Conservation (phyloP, 2,113 vertebrate genomes). For the Pionites leucogaster region DNA sequence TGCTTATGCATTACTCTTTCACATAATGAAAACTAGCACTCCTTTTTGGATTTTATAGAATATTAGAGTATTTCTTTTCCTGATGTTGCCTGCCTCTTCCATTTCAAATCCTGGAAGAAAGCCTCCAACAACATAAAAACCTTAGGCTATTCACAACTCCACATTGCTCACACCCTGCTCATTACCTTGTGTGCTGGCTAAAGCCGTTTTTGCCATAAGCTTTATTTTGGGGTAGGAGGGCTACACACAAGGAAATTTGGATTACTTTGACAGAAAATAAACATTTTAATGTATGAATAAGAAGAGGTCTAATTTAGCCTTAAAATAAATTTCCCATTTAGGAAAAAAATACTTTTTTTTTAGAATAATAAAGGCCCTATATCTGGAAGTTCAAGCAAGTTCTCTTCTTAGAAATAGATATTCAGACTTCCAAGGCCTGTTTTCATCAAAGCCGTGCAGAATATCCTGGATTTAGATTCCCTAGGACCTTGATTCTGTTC, state of each 20-base stretch:
- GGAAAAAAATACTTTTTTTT: neutral
- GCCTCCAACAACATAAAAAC: neutral
- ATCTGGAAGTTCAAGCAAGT: neutral
- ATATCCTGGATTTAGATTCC: neutral
- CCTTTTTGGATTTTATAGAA: neutral
- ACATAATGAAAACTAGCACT: neutral
- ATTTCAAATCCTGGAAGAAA: neutral
- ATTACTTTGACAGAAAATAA: neutral
- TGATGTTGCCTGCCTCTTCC: neutral
- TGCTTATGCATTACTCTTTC: neutral
- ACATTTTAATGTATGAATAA: neutral
- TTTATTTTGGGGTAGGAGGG: neutral
- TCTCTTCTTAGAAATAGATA: neutral
- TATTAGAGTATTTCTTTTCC: neutral
- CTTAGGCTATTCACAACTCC: constrained; percentile 1
- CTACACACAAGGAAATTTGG: neutral
- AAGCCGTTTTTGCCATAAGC: constrained; percentile 17
- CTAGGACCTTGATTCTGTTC: neutral
- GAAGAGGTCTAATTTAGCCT: neutral
- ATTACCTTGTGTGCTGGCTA: neutral
- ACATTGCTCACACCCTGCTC: neutral
- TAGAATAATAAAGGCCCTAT: neutral
- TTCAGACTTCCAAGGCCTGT: neutral
- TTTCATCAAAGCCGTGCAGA: neutral
- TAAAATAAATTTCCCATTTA: neutral